These are phyloP conservation scores for Melanogrammus aeglefinus DNA, from an alignment of 2,797 vertebrate species.

Conservation along the genomic window DNA sequence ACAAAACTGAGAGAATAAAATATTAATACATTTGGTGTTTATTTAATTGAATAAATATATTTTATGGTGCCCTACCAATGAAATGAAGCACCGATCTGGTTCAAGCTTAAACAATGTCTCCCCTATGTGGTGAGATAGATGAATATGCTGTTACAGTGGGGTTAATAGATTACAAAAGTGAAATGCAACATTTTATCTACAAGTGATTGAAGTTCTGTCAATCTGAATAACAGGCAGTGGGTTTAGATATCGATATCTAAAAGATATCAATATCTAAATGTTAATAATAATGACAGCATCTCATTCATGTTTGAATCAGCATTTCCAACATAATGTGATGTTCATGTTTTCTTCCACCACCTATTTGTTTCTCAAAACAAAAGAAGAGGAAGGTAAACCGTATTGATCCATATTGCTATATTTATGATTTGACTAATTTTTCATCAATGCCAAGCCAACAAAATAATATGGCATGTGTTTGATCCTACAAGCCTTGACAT, in stretches of 20 bases:
- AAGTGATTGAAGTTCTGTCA: background rate
- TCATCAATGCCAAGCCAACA: conserved; percentile 35
- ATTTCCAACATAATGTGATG: background rate
- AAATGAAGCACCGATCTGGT: background rate
- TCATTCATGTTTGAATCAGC: background rate
- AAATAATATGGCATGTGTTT: conserved; percentile 55
- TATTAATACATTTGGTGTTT: background rate
- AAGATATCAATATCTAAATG: background rate
- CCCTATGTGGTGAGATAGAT: background rate
- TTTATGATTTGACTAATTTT: conserved; percentile 54
- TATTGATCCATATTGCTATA: conserved; percentile 32
- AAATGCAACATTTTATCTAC: too few relatives aligned
- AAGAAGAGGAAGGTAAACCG: conserved; percentile 92
- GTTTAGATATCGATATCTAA: background rate
- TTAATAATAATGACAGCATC: background rate
- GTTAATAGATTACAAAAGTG: background rate
- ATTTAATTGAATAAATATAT: background rate
- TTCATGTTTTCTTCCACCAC: conserved; percentile 43
- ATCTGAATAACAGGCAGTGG: background rate
- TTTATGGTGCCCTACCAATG: background rate
- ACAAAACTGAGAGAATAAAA: too few relatives aligned
- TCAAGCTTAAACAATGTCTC: background rate
- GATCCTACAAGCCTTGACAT: background rate
- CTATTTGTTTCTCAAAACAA: conserved; percentile 54
- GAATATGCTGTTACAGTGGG: background rate